These are phyloP conservation scores for Lasioglossum baleicum DNA, from an alignment of 1,140 invertebrate species.

Conservation along the genomic window DNA sequence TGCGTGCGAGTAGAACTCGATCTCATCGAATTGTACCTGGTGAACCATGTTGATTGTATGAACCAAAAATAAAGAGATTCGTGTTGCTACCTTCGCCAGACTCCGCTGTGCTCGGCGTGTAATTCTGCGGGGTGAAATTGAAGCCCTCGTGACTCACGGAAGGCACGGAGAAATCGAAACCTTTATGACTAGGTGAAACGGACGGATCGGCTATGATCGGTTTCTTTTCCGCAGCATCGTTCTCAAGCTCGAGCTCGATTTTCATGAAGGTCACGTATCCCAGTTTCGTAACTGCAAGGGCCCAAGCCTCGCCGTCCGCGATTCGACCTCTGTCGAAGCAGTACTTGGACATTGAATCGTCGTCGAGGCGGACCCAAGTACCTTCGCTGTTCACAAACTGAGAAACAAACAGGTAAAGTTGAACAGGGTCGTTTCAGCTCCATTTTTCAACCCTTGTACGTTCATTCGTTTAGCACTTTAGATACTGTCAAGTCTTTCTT, in stretches of 20 bases:
- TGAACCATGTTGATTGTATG: constrained; percentile 70
- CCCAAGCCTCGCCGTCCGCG: constrained; percentile 86
- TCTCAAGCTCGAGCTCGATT: constrained; percentile 80
- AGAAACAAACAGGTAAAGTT: not conserved
- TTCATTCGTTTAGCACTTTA: too few species aligned
- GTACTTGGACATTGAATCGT: constrained; percentile 84
- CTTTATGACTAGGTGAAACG: constrained; percentile 77
- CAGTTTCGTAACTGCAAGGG: constrained; percentile 85
- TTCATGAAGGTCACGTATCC: constrained; percentile 86
- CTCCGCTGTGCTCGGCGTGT: constrained; percentile 56
- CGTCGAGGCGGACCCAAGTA: constrained; percentile 86
- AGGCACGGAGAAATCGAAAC: constrained; percentile 82
- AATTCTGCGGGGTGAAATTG: constrained; percentile 72
- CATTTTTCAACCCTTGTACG: too few species aligned
- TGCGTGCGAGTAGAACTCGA: not conserved
- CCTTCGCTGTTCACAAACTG: constrained; percentile 83
- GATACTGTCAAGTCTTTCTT: too few species aligned
- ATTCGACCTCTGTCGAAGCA: constrained; percentile 82
- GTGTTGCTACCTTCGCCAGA: constrained; percentile 65
- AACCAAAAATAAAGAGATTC: constrained; percentile 84
- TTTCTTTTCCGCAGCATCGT: constrained; percentile 70
- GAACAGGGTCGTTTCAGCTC: not conserved
- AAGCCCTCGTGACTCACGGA: constrained; percentile 74
- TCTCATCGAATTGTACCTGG: constrained; percentile 50
- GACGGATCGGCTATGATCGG: constrained; percentile 50